phyloP scores from a whole-genome alignment of 2,113 vertebrate genomes.

The Blennius ocellaris region DNA sequence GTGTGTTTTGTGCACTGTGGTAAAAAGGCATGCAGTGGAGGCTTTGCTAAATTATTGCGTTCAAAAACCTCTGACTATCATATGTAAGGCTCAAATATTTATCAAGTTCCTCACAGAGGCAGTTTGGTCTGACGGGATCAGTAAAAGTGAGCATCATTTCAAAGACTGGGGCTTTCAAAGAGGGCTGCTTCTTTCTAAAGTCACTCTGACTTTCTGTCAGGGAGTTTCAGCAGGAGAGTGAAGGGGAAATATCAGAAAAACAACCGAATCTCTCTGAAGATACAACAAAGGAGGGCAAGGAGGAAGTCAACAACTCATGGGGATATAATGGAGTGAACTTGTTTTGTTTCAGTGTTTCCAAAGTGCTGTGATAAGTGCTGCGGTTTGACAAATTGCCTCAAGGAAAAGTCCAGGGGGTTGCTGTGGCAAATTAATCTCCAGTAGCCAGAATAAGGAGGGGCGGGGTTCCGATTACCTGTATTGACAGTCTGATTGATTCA shows the following conservation, averaged over 20 bases:
- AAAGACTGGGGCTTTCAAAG: conserved; percentile 58
- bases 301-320: conserved; percentile 63
- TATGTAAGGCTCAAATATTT: too few species aligned
- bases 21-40: too few species aligned
- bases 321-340: conserved; percentile 61
- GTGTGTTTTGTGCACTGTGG: too few species aligned
- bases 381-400: conserved; percentile 68
- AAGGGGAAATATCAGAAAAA: conserved; percentile 53
- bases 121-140: conserved; percentile 45
- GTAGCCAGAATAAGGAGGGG: conserved; percentile 21
- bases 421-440: conserved; percentile 57
- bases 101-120: conserved; percentile 21
- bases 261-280: conserved; percentile 62
- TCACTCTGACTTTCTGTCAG: conserved; percentile 54
- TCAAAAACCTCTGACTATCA: too few species aligned
- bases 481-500: conserved; percentile 15
- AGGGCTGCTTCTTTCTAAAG: conserved; percentile 61
- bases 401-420: conserved; percentile 53
- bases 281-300: conserved; percentile 49
- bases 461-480: conserved; percentile 32
- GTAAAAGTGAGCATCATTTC: conserved; percentile 58
- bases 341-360: conserved; percentile 65
- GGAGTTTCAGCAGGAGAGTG: conserved; percentile 38
- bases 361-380: conserved; percentile 69
- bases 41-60: too few species aligned